Base-by-base conservation (phyloP, 2,797 vertebrate species). In the Corythornis leucogaster region DNA sequence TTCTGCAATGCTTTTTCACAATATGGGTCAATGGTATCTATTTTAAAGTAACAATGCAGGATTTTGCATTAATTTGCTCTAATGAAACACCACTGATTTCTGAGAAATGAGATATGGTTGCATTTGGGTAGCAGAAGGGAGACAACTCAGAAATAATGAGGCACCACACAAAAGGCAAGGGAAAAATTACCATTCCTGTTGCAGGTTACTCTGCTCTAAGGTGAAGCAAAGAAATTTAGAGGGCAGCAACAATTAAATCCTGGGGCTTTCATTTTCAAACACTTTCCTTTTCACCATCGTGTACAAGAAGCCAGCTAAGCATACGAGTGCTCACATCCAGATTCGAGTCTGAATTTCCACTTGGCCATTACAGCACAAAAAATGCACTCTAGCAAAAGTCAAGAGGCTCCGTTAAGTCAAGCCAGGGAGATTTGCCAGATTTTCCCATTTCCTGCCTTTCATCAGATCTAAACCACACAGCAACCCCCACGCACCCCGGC, bases 391-490 rank as follows among this genome's bases (percentile, higher is more conserved):
- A 96, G 95, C 87, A 94, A 94, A 97, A 89, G 90, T 94, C 95
- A 96, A 95, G 93, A 97, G 87, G 95, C 94, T 96, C 96, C 95
- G 79, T 94, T 95, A 97, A 96, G 94, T 93, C 96, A 97, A 96
- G 92, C 80, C 88, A 94, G 94, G 94, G 69, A 97, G 92, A 69
- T 85, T 71, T 94, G 94, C 96, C 95, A 97, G 95, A 97, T 95
- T 97, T 96, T 96, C 93, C 96, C 92, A 96, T 93, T 96, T 97
- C 95, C 97, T 97, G 96, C 94, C 96, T 97, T 97, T 97, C 96
- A 94, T 97, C 97, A 92, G 93, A 97, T 87, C 70, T 92, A 93
- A 97, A 96, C 95, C 90, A 90, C 67, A 94, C 85, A 91, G 46
- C 66, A 55, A 96, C 78, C 94, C 91, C 94, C 96, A 94, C 26